Percentiles rank a stretch among this genome's conserved stretches.
Conservation (phyloP, 2,113 vertebrate genomes). For the Onychorhynchus coronatus region DNA sequence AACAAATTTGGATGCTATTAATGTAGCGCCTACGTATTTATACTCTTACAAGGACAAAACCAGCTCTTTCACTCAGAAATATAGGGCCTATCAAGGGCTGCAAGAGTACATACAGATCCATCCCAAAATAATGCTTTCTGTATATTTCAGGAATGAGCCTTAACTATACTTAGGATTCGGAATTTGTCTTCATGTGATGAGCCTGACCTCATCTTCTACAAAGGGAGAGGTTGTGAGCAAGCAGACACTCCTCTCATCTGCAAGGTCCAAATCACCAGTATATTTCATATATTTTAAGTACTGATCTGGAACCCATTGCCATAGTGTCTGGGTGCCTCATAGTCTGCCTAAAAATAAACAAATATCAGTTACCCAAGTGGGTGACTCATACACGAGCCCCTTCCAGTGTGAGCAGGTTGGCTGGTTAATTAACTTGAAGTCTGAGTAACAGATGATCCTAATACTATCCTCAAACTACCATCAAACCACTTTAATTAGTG, state of each 20-base stretch:
- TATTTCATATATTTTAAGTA: slow-evolving; percentile 59
- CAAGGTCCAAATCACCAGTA: slow-evolving; percentile 47
- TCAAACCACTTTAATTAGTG: background rate
- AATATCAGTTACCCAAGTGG: slow-evolving; percentile 60
- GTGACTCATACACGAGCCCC: slow-evolving; percentile 24
- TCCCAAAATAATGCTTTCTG: slow-evolving; percentile 70
- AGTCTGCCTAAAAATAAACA: slow-evolving; percentile 72
- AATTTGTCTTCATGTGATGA: slow-evolving; percentile 64
- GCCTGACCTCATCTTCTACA: slow-evolving; percentile 67
- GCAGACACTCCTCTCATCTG: slow-evolving; percentile 1
- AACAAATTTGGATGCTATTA: background rate
- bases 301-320: slow-evolving; percentile 41
- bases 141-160: slow-evolving; percentile 63
- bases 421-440: slow-evolving; percentile 46
- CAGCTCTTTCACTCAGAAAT: background rate
- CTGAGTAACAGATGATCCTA: slow-evolving; percentile 35
- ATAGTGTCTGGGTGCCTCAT: slow-evolving; percentile 31
- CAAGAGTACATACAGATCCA: slow-evolving; percentile 37
- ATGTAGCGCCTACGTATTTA: background rate
- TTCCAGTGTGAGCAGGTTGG: background rate
- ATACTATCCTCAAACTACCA: background rate
- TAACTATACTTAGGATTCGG: slow-evolving; percentile 68
- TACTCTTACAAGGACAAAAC: background rate
- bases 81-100: background rate
- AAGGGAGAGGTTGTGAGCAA: slow-evolving; percentile 43